Base-by-base conservation (phyloP, 2,888 invertebrate species). In the Drosophila barbarae region DNA sequence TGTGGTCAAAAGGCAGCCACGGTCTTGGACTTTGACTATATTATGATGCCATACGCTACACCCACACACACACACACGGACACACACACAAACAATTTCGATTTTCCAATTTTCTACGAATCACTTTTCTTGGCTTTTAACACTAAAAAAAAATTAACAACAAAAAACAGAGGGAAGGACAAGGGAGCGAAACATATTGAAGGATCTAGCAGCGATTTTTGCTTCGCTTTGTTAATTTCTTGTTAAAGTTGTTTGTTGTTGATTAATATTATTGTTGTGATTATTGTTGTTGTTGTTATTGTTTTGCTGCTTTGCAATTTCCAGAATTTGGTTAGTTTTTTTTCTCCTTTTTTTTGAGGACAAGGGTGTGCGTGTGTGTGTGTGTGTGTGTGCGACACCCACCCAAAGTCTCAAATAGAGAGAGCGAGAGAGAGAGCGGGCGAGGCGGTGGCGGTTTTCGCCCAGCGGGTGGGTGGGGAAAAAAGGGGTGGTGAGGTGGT, bases 391-490 rank as follows among this genome's bases (percentile, higher is more conserved):
- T 34, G 35, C 12, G 36, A 35, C 36, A 47, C 41, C 54, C 47
- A 53, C 34, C 28, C 28, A 44, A 36, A 21, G 26, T 12, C 42
- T 36, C 26, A 18, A 3, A 13, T 18, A 49, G 42, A 42, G 21
- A 21, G 23, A 35, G 23, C 12, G 28, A 26, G 50, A 44, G 41
- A 42, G 47, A 47, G 35, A 42, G 30, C 4, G 35, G 35, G 42
- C 34, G 61, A 42, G 63, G 42, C 39, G 42, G 42, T 41, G 63
- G 60, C 51, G 50, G 61, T 50, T 59, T 59, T 63, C 42, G 58
- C 42, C 55, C 30, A 18, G 13, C 21, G 46, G 46, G 15, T 38
- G 42, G 42, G 10, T 28, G n/a, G 38, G 51, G 38, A 18, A 39
- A 28, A 38, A 34, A 53, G 15, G 35, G 44, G 32, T 21, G 36